Evolutionary conservation across 2,888 invertebrate genomes (phyloP), one percentile per base, ranked within the genome.

Genomic region (Phengaris arion): DNA sequence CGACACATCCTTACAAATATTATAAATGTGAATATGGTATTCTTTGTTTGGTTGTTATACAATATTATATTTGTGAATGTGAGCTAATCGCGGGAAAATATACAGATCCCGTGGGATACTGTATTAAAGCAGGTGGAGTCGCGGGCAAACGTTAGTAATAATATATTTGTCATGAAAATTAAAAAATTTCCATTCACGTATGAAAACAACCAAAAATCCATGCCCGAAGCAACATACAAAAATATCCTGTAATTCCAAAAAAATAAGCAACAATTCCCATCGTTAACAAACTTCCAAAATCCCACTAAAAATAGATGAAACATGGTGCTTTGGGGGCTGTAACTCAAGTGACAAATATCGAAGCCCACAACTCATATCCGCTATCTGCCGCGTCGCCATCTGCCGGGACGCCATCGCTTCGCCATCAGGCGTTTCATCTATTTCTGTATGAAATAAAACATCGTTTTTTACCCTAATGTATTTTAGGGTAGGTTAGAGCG

Each of bases 331-430:
- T 86, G 93, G 92, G 94, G 89, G 90, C 90, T 89, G 89, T 93
- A 93, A 92, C 89, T 94, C 93, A 92, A 91, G 91, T 94, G 94
- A 94, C 94, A 94, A 94, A 94, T 94, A 94, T 94, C 94, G 93
- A 91, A 91, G 83, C 90, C 89, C 86, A 90, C 92, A 93, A 89
- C 90, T 93, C 92, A 93, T 92, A 92, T 93, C 85, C 91, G 92
- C 93, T 93, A 93, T 93, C 93, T 91, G 87, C 82, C 84, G 89
- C 87, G 91, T 85, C 91, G 89, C 93, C 93, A 93, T 93, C 92
- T 93, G 93, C 85, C 85, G 91, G 91, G 90, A 87, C 84, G 91
- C 91, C 87, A 93, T 93, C 92, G 93, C 92, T 90, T 93, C 89
- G 88, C 89, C 92, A 93, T 93, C 93, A 93, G 87, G 85, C 84